Base-by-base conservation (phyloP, 2,888 invertebrate genomes). In the Perizoma affinitatum region DNA sequence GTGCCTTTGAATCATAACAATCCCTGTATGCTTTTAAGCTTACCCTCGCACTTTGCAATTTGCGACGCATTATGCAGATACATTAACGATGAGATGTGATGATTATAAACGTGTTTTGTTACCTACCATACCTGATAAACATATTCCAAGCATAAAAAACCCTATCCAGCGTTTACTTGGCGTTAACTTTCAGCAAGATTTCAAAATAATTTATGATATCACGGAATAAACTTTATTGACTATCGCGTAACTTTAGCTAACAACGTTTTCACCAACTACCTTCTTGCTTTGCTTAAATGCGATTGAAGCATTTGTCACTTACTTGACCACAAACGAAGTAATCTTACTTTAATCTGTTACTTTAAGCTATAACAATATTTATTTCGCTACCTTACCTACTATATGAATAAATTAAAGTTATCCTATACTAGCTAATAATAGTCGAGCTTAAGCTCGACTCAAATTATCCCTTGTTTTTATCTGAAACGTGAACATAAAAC, bases 1-100 rank as follows among this genome's bases (percentile, higher is more conserved):
- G 76, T 75, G 44, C 44, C 44, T 44, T 22, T 44, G 22, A 44
- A 44, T 44, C 44, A 44, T 44, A 44, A 44, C 44, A 44, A 44
- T 44, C 22, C 10, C 44, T 44, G 44, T 44, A 44, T 44, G 44
- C 44, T 51, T 42, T 45, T 54, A 43, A 43, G 43, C 50, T 40
- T 41, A 40, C 9, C 9, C 11, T 11, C 40, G 38, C 50, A 41
- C 50, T 44, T 44, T 44, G 44, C 22, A 44, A 44, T 44, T 44
- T 22, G 22, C 22, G 11, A 41, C 43, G 46, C 47, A 40, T 59
- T 45, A 49, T 54, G 7, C 22, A 22, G 38, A n/a, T 22, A 44
- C 44, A 44, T 44, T 44, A 22, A 44, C 11, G 44, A 22, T 44
- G 44, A 44, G 44, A 44, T 44, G 44, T 44, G 11, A 44, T 44